Percentiles rank a stretch among this genome's conserved stretches.
Conservation (phyloP, 2,113 vertebrate species). For the Pangasianodon hypophthalmus region DNA sequence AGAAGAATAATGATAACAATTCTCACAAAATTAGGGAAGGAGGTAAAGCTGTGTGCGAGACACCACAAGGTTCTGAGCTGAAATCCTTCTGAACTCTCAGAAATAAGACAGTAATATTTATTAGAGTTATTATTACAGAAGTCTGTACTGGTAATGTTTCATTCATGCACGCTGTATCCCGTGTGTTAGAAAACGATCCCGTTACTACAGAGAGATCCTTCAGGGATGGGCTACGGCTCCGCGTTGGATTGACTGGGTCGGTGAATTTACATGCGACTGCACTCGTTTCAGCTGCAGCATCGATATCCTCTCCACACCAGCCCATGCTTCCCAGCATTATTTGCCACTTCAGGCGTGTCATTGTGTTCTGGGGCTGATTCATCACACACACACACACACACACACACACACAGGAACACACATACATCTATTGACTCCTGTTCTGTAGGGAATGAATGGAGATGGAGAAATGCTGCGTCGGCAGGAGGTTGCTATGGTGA, state of each 20-base stretch:
- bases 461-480: constrained; percentile 24
- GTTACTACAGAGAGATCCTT: background rate
- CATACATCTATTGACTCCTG: constrained; percentile 24
- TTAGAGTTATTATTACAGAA: background rate
- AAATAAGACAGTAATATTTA: background rate
- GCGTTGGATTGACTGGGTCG: background rate
- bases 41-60: background rate
- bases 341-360: constrained; percentile 33
- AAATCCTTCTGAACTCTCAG: background rate
- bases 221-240: background rate
- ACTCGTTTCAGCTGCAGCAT: constrained; percentile 19
- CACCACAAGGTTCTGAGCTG: background rate
- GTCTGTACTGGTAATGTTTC: background rate
- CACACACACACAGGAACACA: constrained; percentile 14
- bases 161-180: background rate
- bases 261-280: background rate
- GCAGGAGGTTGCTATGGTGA: constrained; percentile 29
- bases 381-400: constrained; percentile 22
- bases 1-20: background rate
- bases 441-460: background rate
- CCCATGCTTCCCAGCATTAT: constrained; percentile 31
- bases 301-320: constrained; percentile 43
- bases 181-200: background rate
- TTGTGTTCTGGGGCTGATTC: constrained; percentile 29
- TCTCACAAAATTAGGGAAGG: background rate